Conservation (phyloP, 2,113 vertebrate species). For the Eurypyga helias region DNA sequence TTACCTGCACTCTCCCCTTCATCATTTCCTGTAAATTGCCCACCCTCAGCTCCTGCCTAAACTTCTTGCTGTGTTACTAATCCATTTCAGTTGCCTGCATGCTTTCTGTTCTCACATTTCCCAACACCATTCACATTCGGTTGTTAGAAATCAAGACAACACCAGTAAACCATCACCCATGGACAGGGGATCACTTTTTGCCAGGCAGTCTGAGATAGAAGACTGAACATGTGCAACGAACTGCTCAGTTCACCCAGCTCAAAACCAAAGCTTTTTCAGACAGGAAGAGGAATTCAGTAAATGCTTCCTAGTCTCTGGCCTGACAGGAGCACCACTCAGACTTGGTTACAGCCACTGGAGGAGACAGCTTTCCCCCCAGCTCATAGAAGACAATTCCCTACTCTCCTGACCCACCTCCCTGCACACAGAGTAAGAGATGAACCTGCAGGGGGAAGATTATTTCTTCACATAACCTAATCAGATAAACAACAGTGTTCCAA, state of each 20-base stretch:
- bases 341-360: not conserved
- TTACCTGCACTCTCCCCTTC: not conserved
- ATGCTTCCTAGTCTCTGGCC: not conserved
- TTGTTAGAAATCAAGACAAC: not conserved
- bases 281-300: not conserved
- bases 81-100: not conserved
- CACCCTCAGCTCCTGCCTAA: not conserved
- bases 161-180: not conserved
- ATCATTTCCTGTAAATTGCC: not conserved
- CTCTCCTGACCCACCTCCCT: not conserved
- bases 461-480: not conserved
- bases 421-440: not conserved
- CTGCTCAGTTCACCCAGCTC: not conserved
- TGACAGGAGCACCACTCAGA: not conserved
- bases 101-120: not conserved
- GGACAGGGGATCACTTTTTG: not conserved
- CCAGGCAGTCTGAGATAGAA: not conserved
- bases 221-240: not conserved
- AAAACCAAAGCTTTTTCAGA: not conserved
- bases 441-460: not conserved
- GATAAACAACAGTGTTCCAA: not conserved
- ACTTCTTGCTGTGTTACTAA: not conserved
- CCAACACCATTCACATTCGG: not conserved
- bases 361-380: accelerated
- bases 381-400: not conserved